Evolutionary conservation across 2,113 vertebrate genomes (phyloP).

Genomic region (Meriones unguiculatus): DNA sequence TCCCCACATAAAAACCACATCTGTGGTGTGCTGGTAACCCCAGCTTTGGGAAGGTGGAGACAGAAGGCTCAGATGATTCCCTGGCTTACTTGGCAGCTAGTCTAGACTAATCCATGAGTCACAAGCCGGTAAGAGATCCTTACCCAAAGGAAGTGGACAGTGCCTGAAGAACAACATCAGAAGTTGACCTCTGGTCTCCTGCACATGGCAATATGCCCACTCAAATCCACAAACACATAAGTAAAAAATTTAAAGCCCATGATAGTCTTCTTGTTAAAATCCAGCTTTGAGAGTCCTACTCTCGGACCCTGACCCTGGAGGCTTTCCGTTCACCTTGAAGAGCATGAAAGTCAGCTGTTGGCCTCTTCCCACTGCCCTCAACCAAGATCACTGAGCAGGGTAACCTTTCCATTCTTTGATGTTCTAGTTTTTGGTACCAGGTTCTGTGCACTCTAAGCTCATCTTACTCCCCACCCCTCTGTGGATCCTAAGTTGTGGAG

Average conservation of each 20-base stretch:
- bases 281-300: not conserved
- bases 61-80: not conserved
- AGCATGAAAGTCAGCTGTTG: no score
- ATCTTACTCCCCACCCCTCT: not conserved
- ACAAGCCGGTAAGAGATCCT: not conserved
- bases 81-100: not conserved
- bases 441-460: not conserved
- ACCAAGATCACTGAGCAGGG: accelerated
- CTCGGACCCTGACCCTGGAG: not conserved
- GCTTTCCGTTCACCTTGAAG: not conserved
- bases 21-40: not conserved
- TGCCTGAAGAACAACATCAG: not conserved
- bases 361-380: not conserved
- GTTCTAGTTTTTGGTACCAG: accelerated
- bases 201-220: no score
- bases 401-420: accelerated
- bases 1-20: not conserved
- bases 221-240: not conserved
- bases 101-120: not conserved
- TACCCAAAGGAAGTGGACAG: no score
- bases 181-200: not conserved
- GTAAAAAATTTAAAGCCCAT: no score
- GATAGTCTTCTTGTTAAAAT: not conserved
- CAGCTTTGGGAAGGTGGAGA: not conserved
- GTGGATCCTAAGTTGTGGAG: not conserved